Evolutionary conservation across 1,140 invertebrate species (phyloP).

Genomic region (Lethocerus indicus): DNA sequence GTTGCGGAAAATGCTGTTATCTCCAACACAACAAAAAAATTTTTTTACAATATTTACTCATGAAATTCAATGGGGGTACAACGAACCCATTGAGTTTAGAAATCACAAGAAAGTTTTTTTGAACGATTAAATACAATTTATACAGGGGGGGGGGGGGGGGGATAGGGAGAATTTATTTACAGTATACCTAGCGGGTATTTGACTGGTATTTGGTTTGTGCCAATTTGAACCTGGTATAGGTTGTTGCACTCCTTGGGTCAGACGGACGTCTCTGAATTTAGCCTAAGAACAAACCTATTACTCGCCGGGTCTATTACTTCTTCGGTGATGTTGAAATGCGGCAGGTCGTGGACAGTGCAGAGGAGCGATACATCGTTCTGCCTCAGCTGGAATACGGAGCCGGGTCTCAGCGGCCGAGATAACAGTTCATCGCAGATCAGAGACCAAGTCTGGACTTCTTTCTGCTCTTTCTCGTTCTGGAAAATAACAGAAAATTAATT

Average conservation of each 20-base stretch:
- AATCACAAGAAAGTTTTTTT: too few relatives aligned
- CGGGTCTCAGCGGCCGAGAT: constrained; percentile 63
- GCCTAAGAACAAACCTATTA: constrained; percentile 74
- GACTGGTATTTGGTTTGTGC: too few relatives aligned
- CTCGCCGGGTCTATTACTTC: constrained; percentile 90
- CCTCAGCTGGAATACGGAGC: constrained; percentile 75
- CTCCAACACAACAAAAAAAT: too few relatives aligned
- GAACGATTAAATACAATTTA: too few relatives aligned
- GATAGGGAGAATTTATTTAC: too few relatives aligned
- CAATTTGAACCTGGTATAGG: too few relatives aligned
- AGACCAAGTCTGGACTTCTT: constrained; percentile 74
- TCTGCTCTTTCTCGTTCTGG: constrained; percentile 58
- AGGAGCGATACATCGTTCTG: constrained; percentile 87
- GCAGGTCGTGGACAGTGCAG: constrained; percentile 66
- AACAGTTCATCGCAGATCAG: constrained; percentile 80
- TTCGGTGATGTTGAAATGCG: constrained; percentile 86
- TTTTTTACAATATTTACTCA: too few relatives aligned
- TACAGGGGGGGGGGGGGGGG: too few relatives aligned
- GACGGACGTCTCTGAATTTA: constrained; percentile 94
- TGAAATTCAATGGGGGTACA: too few relatives aligned
- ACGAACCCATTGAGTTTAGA: too few relatives aligned
- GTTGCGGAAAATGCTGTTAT: too few relatives aligned
- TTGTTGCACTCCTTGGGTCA: constrained; percentile 38
- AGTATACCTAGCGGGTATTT: too few relatives aligned
- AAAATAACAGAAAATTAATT: constrained; percentile 6